Percentiles rank a stretch among this genome's conserved stretches.
Conservation (phyloP, 1,140 invertebrate genomes). For the Drosophila hydei region DNA sequence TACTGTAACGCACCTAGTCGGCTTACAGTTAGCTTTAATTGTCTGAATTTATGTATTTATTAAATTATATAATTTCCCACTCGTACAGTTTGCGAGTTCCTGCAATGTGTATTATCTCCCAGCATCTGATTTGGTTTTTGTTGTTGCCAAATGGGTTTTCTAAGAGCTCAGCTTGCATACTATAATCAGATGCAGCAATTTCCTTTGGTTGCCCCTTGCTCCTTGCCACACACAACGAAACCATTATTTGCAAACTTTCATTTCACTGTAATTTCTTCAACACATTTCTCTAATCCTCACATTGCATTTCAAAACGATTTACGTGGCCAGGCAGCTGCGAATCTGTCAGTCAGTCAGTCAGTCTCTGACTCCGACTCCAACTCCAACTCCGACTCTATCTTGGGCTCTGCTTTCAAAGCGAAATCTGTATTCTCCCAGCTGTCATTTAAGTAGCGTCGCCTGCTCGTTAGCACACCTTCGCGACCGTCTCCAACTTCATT, state of each 20-base stretch:
- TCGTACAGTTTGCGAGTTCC: not conserved
- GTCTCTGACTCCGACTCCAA: not conserved
- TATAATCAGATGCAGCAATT: slow-evolving; percentile 16
- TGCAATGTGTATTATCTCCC: not conserved
- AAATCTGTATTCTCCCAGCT: slow-evolving; percentile 51
- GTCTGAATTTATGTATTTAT: slow-evolving; percentile 4
- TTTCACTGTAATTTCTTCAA: slow-evolving; percentile 60
- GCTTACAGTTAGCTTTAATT: not conserved
- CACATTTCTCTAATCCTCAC: slow-evolving; percentile 75
- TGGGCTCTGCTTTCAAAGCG: slow-evolving; percentile 11
- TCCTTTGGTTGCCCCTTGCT: not conserved
- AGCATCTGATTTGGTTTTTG: not conserved
- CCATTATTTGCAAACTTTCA: slow-evolving; percentile 69
- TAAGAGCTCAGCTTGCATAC: slow-evolving; percentile 12
- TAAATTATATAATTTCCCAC: not conserved
- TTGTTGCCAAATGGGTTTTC: not conserved
- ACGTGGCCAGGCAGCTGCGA: slow-evolving; percentile 50
- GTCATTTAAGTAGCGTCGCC: slow-evolving; percentile 77
- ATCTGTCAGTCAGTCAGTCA: slow-evolving; percentile 12
- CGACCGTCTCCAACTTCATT: slow-evolving; percentile 4
- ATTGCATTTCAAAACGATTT: slow-evolving; percentile 76
- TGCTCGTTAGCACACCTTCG: slow-evolving; percentile 73
- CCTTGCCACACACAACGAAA: not conserved
- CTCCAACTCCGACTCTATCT: not conserved
- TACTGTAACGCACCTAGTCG: not conserved